Percentiles rank a stretch among this genome's conserved stretches.
phyloP scores from a whole-genome alignment of 2,797 vertebrate genomes.

The Lateolabrax maculatus region DNA sequence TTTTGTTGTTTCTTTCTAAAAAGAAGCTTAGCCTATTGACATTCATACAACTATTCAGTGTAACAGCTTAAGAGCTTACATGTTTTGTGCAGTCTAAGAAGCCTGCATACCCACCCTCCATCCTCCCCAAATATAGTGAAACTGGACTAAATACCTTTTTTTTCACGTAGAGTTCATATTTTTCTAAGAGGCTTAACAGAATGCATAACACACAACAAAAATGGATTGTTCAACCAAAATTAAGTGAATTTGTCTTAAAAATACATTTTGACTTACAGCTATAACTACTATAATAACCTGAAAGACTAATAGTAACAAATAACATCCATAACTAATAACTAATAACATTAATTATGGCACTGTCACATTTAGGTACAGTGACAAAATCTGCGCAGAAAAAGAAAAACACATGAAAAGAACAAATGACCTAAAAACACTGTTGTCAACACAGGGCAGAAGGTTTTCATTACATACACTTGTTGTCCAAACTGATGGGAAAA shows the following conservation, averaged over 20 bases:
- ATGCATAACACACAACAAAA: neutral
- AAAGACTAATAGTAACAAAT: neutral
- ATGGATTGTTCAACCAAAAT: neutral
- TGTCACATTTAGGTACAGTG: neutral
- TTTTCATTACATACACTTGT: slow-evolving; percentile 17
- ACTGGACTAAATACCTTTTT: slow-evolving; percentile 5
- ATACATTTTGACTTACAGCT: no score
- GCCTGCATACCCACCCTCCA: neutral
- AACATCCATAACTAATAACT: neutral
- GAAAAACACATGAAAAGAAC: slow-evolving; percentile 2
- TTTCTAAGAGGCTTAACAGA: neutral
- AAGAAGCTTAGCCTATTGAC: slow-evolving; percentile 35
- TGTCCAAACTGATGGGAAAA: slow-evolving; percentile 20
- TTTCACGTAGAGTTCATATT: no score
- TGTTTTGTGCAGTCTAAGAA: slow-evolving; percentile 29
- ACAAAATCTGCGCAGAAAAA: neutral
- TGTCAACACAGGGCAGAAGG: neutral
- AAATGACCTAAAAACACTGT: slow-evolving; percentile 11
- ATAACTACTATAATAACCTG: no score
- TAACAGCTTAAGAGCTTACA: slow-evolving; percentile 43
- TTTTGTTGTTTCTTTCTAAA: slow-evolving; percentile 34
- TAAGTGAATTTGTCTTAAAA: no score
- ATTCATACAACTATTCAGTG: slow-evolving; percentile 35
- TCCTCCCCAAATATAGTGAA: slow-evolving; percentile 5
- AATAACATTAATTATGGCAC: neutral